A percentile compares a stretch with the other conserved stretches of the same genome.
These are phyloP conservation scores for Pammene aurita DNA, from an alignment of 2,888 invertebrate genomes.

Conservation along the genomic window DNA sequence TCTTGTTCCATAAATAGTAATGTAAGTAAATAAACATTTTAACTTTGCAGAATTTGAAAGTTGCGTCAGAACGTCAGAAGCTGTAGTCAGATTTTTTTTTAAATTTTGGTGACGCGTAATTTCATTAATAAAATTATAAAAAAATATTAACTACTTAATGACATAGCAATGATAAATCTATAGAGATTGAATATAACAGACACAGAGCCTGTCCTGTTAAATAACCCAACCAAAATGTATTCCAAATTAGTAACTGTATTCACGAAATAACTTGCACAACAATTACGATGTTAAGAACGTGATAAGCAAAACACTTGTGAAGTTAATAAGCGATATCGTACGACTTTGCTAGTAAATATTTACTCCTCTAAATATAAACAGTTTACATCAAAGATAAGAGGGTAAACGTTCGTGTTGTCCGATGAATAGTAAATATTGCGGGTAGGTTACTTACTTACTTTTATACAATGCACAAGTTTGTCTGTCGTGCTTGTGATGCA, in stretches of 20 bases:
- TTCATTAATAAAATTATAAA: too few relatives aligned
- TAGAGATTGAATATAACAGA: not conserved
- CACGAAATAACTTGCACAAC: not conserved
- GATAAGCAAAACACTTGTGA: conserved; percentile 18
- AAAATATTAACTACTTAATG: too few relatives aligned
- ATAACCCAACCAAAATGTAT: not conserved
- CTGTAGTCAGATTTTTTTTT: too few relatives aligned
- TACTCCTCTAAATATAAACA: conserved; percentile 18
- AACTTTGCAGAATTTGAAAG: too few relatives aligned
- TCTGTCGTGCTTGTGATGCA: not conserved
- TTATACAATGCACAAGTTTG: not conserved
- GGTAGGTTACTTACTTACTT: not conserved
- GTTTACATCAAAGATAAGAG: conserved; percentile 17
- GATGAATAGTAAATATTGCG: conserved; percentile 10
- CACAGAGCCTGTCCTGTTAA: not conserved
- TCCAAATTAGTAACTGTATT: not conserved
- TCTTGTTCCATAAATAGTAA: too few relatives aligned
- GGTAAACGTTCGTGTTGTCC: conserved; percentile 22
- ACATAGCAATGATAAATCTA: too few relatives aligned
- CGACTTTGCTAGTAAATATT: conserved; percentile 24
- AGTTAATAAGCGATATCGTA: conserved; percentile 13
- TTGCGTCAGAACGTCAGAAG: too few relatives aligned
- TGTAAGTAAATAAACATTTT: too few relatives aligned
- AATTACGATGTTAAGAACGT: conserved; percentile 6
- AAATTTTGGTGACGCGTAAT: too few relatives aligned